Evolutionary conservation across 2,888 invertebrate species (phyloP).

Genomic region (Hoplodrina blanda): DNA sequence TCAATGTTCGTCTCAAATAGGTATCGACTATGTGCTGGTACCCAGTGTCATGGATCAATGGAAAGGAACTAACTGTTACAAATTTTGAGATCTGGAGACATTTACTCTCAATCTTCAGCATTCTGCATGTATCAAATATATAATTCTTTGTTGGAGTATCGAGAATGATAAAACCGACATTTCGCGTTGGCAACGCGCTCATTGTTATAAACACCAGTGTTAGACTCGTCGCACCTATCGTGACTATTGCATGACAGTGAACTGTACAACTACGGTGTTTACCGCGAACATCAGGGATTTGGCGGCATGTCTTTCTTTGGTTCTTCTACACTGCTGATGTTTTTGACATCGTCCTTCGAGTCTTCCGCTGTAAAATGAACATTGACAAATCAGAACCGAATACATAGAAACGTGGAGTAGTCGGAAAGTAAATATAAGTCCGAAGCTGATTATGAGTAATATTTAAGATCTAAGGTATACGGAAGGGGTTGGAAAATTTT

Average conservation of each 20-base stretch:
- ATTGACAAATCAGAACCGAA: slow-evolving; percentile 20
- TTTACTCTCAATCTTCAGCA: slow-evolving; percentile 43
- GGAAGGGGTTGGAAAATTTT: no score
- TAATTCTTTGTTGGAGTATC: slow-evolving; percentile 38
- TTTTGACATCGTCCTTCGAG: slow-evolving; percentile 91
- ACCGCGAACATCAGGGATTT: slow-evolving; percentile 91
- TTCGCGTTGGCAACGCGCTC: slow-evolving; percentile 32
- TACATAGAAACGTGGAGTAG: neutral
- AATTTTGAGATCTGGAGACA: slow-evolving; percentile 57
- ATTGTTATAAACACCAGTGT: slow-evolving; percentile 48
- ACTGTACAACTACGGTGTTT: slow-evolving; percentile 62
- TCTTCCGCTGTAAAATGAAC: slow-evolving; percentile 90
- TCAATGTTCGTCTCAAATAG: slow-evolving; percentile 10
- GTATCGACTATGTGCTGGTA: slow-evolving; percentile 5
- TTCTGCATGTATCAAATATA: slow-evolving; percentile 54
- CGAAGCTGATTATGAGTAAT: no score
- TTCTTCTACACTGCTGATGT: slow-evolving; percentile 90
- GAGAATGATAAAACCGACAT: slow-evolving; percentile 27
- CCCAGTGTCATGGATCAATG: slow-evolving; percentile 5
- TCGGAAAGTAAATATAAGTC: no score
- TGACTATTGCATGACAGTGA: slow-evolving; percentile 54
- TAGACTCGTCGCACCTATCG: slow-evolving; percentile 50
- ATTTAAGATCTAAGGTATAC: neutral
- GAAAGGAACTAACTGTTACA: slow-evolving; percentile 53
- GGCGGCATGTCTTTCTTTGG: slow-evolving; percentile 92